Evolutionary conservation across 92 coral and sea anemone genomes (phyloP), one percentile per base, ranked within the genome.

Genomic region (Palythoa caribaeorum): DNA sequence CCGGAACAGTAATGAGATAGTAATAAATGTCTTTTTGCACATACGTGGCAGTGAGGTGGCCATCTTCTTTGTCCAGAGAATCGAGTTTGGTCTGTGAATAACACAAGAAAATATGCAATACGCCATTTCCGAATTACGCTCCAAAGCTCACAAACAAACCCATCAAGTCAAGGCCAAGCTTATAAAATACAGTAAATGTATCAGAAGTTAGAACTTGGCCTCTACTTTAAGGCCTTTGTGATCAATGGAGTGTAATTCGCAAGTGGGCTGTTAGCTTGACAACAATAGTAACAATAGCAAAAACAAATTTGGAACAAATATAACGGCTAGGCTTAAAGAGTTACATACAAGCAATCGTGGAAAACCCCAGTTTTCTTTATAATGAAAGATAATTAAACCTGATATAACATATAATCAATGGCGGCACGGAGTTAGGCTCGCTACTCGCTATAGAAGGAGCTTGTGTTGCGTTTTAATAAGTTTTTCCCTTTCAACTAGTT

Each of bases 51-150:
- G 73, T 2, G 14, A 21, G 38, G 3, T n/a, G 55, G 63, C 85
- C 9, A 19, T 80, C 85, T 47, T 63, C 74, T 40, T 65, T 80
- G 3, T 35, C 85, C 85, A 80, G 55, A 11, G 85, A 63, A 59
- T 80, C 85, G 51, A 80, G 85, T 50, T 80, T 80, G 75, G 19
- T 62, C 85, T 80, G 59, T n/a, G 15, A 40, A 9, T 63, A 44
- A 65, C 52, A 16, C 12, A 38, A 16, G 36, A 54, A 52, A 15
- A 28, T 2, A 35, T 28, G 10, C 19, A 54, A 17, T 0, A 28
- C 28, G 28, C 28, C 28, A 28, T 28, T 28, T 28, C 28, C 28
- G 28, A 28, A 28, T 28, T 28, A 28, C 28, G 28, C 28, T 28
- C 28, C 28, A 28, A 28, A 28, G 28, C 28, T 28, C 28, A 28